A percentile compares a stretch with the other conserved stretches of the same genome.
These are phyloP conservation scores for Anas capensis DNA, from an alignment of 2,797 vertebrate species.

Conservation along the genomic window DNA sequence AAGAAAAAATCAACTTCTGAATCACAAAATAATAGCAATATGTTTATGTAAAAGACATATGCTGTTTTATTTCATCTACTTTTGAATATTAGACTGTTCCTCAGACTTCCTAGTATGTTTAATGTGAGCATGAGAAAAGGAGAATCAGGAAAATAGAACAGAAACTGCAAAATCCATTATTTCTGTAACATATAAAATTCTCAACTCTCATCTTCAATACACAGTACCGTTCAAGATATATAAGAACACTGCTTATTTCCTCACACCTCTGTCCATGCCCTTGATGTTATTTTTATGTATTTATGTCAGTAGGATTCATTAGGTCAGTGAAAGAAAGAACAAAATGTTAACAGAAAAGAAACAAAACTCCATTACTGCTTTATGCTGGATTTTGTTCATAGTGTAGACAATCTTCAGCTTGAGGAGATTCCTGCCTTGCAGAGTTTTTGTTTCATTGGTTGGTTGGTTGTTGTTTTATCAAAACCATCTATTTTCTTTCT, in stretches of 20 bases:
- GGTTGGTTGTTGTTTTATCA: not conserved
- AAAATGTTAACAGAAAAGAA: not conserved
- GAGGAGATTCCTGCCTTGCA: not conserved
- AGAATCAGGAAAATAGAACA: not conserved
- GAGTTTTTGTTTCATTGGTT: not conserved
- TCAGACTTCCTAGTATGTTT: not conserved
- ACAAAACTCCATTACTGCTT: accelerated
- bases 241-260: not conserved
- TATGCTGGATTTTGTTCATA: not conserved
- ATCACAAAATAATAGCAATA: not conserved
- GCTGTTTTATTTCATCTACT: not conserved
- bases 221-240: not conserved
- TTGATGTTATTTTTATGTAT: not conserved
- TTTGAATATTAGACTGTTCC: not conserved
- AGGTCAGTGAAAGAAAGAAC: not conserved
- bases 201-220: not conserved
- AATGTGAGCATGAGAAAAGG: not conserved
- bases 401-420: not conserved
- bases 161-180: not conserved
- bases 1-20: not conserved
- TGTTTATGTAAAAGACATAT: not conserved
- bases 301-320: not conserved
- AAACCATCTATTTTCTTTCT: not conserved
- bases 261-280: not conserved
- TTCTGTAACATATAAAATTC: not conserved